Evolutionary conservation across 2,888 invertebrate genomes (phyloP), one percentile per base, ranked within the genome.

Genomic region (Coenonympha glycerion): DNA sequence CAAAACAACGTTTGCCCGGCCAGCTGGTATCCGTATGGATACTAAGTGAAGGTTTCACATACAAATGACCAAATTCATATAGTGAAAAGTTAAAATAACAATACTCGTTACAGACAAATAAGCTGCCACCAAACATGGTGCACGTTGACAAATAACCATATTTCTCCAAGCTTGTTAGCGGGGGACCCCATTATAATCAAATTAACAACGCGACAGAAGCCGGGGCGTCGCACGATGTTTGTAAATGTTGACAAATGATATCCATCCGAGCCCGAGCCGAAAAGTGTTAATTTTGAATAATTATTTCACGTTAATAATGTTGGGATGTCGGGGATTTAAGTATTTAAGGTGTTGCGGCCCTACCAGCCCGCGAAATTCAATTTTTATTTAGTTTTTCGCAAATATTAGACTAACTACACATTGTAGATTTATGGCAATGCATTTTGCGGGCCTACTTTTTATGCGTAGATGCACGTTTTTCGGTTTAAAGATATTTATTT

Each of bases 201-300:
- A 52, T 52, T 52, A 52, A 52, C 33, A 48, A 40, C 28, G 33
- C 49, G 39, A 26, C 46, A 53, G 53, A 49, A 53, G 53, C 49
- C 33, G 24, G 19, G 41, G 30, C 11, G 31, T 13, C 24, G 33
- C n/a, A n/a, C n/a, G 16, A 28, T 21, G 21, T 51, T 45, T 44
- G 13, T 30, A 30, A 22, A 39, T 39, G 41, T 41, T 41, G 41
- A 52, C 33, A 16, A 34, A 55, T 47, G 39, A 44, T 47, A 52
- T 49, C 39, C 39, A 49, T 42, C 41, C 31, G 28, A 22, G 42
- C 37, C 18, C 30, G 34, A 28, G 24, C 26, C 15, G 24, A 41
- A 31, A 39, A 45, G 31, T 46, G 11, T 55, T 49, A 55, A 55
- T 55, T 52, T 52, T 55, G 49, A 55, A 52, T 44, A 52, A 47